A percentile compares a stretch with the other conserved stretches of the same genome.
These are phyloP conservation scores for Crypturellus tataupa DNA, from an alignment of 2,797 vertebrate genomes.

Conservation along the genomic window DNA sequence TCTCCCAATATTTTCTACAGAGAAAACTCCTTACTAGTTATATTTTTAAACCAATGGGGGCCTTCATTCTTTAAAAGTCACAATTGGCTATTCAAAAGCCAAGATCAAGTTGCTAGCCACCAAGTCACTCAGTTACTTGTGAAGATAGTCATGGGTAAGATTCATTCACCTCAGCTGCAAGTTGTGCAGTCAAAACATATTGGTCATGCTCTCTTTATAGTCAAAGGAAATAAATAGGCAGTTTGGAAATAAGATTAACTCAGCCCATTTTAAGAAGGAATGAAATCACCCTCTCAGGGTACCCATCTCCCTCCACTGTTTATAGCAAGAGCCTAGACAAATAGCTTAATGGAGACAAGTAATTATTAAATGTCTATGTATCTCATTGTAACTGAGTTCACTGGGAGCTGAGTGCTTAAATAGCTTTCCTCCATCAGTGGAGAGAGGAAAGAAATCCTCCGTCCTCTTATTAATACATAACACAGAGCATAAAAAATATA, in stretches of 20 bases:
- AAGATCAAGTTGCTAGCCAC: not conserved
- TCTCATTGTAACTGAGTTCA: not conserved
- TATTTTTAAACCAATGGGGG: not conserved
- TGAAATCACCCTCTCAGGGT: not conserved
- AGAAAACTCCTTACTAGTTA: not conserved
- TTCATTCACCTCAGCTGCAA: not conserved
- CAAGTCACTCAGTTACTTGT: not conserved
- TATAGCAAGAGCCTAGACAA: not conserved
- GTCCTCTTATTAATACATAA: not conserved
- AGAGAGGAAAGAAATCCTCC: not conserved
- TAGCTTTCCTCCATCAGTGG: not conserved
- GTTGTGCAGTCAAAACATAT: not conserved
- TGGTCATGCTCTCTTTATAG: not conserved
- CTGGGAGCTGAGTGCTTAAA: not conserved
- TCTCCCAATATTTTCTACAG: not conserved
- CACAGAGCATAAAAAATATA: not conserved
- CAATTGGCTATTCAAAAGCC: not conserved
- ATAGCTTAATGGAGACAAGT: not conserved
- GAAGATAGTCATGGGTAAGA: not conserved
- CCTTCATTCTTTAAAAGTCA: not conserved
- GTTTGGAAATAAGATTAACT: not conserved
- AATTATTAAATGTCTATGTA: not conserved
- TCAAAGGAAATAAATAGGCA: not conserved
- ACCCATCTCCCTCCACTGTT: not conserved
- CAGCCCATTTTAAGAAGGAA: not conserved